phyloP scores from a whole-genome alignment of 2,888 invertebrate species.

The Bhutanitis thaidina region DNA sequence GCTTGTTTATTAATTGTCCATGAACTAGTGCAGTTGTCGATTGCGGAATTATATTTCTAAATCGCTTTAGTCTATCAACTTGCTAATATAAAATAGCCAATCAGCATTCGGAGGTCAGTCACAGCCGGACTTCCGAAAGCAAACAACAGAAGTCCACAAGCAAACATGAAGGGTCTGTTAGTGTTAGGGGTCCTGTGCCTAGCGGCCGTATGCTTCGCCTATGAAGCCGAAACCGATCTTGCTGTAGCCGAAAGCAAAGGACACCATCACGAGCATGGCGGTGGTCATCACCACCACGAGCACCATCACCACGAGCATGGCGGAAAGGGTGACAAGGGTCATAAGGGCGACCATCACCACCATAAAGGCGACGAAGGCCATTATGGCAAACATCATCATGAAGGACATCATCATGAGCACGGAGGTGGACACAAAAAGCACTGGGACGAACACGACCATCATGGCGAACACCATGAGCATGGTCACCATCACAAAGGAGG shows the following conservation, averaged over 20 bases:
- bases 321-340: conserved; percentile 87
- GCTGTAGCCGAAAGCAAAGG: conserved; percentile 75
- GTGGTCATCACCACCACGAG: conserved; percentile 83
- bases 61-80: conserved; percentile 43
- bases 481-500: conserved; percentile 89
- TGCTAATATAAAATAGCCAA: conserved; percentile 68
- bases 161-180: conserved; percentile 58
- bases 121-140: conserved; percentile 62
- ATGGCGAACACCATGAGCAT: conserved; percentile 87
- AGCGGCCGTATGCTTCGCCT: conserved; percentile 52
- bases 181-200: conserved; percentile 57
- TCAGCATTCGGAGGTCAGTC: conserved; percentile 58
- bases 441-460: conserved; percentile 86
- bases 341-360: conserved; percentile 87
- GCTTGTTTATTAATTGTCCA: conserved; percentile 40
- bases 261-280: conserved; percentile 79
- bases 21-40: conserved; percentile 60
- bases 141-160: conserved; percentile 25
- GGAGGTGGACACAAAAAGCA: conserved; percentile 90
- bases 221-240: conserved; percentile 44
- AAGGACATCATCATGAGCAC: conserved; percentile 85
- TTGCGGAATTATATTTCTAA: conserved; percentile 70
- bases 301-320: conserved; percentile 86
- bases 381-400: conserved; percentile 88
- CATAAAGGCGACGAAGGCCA: conserved; percentile 88